Percentiles rank a stretch among this genome's conserved stretches.
Evolutionary conservation across 2,888 invertebrate species (phyloP).

Genomic region (Tholera decimalis): DNA sequence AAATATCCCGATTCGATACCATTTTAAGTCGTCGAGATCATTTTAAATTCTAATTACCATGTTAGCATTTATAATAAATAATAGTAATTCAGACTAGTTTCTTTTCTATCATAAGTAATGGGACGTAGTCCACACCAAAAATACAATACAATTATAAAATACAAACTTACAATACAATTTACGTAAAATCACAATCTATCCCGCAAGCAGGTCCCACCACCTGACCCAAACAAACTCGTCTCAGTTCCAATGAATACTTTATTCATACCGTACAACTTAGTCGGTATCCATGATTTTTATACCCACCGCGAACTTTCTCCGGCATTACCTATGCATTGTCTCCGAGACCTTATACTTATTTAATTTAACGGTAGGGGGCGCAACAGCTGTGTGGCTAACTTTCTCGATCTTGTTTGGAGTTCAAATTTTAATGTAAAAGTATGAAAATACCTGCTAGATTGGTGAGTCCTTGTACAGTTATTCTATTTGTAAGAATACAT

Average conservation of each 20-base stretch:
- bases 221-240: conserved; percentile 75
- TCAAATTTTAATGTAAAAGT: conserved; percentile 64
- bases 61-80: too few relatives aligned
- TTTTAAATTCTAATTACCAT: too few relatives aligned
- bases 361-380: conserved; percentile 77
- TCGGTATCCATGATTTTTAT: conserved; percentile 89
- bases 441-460: conserved; percentile 51
- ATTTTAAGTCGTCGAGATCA: too few relatives aligned
- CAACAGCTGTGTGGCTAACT: conserved; percentile 60
- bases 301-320: conserved; percentile 79
- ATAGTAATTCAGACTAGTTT: too few relatives aligned
- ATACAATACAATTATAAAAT: too few relatives aligned
- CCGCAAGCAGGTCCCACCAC: conserved; percentile 17
- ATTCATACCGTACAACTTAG: conserved; percentile 80
- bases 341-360: conserved; percentile 77
- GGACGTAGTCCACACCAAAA: too few relatives aligned
- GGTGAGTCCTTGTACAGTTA: not conserved
- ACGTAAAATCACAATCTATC: not conserved
- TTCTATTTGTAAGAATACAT: not conserved
- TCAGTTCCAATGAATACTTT: conserved; percentile 87
- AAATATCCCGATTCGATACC: too few relatives aligned
- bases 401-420: conserved; percentile 55
- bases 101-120: too few relatives aligned
- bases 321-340: conserved; percentile 89
- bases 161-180: not conserved